Evolutionary conservation across 1,140 invertebrate genomes (phyloP).

Genomic region (Drosophila suzukii): DNA sequence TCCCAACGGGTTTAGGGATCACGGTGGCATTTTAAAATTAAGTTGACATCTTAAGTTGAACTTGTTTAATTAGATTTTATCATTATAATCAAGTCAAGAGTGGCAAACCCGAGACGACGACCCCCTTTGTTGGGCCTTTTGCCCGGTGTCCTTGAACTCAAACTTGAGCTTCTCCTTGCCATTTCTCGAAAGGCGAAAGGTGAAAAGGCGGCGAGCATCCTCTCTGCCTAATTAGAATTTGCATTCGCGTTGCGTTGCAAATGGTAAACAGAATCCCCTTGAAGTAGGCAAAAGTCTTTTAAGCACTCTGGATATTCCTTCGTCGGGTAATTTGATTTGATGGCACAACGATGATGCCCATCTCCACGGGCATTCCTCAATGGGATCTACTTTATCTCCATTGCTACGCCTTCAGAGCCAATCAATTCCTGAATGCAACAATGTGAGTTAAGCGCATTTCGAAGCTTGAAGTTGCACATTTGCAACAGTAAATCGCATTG

Average conservation of each 20-base stretch:
- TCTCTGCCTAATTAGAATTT: constrained; percentile 49
- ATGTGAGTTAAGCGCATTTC: constrained; percentile 50
- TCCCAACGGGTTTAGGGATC: neutral
- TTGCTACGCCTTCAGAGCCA: constrained; percentile 19
- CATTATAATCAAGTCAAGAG: constrained; percentile 76
- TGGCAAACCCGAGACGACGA: constrained; percentile 34
- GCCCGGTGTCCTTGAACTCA: constrained; percentile 22
- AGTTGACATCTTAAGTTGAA: constrained; percentile 79
- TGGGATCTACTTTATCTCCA: constrained; percentile 5
- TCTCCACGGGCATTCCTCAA: constrained; percentile 8
- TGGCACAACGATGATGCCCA: constrained; percentile 14
- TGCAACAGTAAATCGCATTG: constrained; percentile 48
- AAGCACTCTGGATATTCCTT: constrained; percentile 4
- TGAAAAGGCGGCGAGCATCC: constrained; percentile 1
- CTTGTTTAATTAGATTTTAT: constrained; percentile 83
- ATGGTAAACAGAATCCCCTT: constrained; percentile 2
- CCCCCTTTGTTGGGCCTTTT: constrained; percentile 16
- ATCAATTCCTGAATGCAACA: constrained; percentile 63
- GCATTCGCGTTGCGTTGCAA: constrained; percentile 29
- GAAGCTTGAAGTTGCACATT: constrained; percentile 30
- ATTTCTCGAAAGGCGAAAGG: constrained; percentile 6
- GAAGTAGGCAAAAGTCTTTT: constrained; percentile 38
- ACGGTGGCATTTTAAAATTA: constrained; percentile 62
- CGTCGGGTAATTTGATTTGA: constrained; percentile 31
- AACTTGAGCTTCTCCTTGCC: neutral